These are phyloP conservation scores for Melanotaenia boesemani DNA, from an alignment of 2,797 vertebrate genomes.

Conservation along the genomic window DNA sequence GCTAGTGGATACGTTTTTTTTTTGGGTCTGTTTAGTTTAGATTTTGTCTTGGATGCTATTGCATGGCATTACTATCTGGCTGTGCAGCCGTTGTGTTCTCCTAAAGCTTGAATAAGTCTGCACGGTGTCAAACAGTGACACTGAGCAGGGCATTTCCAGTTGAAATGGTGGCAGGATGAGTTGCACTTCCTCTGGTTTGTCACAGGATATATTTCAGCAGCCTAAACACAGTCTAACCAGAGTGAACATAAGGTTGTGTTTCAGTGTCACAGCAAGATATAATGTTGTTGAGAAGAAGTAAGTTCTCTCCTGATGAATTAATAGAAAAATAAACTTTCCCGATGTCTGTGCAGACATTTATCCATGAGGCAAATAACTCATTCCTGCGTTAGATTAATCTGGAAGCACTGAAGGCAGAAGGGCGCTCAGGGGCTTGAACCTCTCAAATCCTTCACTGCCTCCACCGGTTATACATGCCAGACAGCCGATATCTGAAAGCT, in stretches of 20 bases:
- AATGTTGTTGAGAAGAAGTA: slow-evolving; percentile 29
- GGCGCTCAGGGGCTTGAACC: slow-evolving; percentile 45
- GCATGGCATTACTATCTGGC: neutral
- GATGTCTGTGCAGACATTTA: slow-evolving; percentile 53
- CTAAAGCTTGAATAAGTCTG: neutral
- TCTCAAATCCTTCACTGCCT: slow-evolving; percentile 42
- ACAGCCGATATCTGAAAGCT: slow-evolving; percentile 17
- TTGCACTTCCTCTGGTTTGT: slow-evolving; percentile 1
- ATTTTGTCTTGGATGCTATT: neutral
- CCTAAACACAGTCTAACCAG: neutral
- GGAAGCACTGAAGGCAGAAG: slow-evolving; percentile 29
- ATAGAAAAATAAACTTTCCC: slow-evolving; percentile 32
- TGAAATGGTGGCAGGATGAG: neutral
- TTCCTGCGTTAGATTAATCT: slow-evolving; percentile 42
- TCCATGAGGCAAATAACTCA: slow-evolving; percentile 57
- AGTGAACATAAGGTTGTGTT: slow-evolving; percentile 18
- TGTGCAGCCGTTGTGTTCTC: neutral
- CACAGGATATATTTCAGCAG: slow-evolving; percentile 7
- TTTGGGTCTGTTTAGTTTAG: slow-evolving; percentile 2
- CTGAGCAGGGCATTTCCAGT: neutral
- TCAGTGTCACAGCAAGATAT: neutral
- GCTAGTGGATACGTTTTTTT: slow-evolving; percentile 3
- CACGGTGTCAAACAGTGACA: neutral
- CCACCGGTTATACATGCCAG: slow-evolving; percentile 48
- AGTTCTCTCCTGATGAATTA: slow-evolving; percentile 8